A percentile compares a stretch with the other conserved stretches of the same genome.
phyloP scores from a whole-genome alignment of 1,140 invertebrate genomes.

The Linepithema humile region DNA sequence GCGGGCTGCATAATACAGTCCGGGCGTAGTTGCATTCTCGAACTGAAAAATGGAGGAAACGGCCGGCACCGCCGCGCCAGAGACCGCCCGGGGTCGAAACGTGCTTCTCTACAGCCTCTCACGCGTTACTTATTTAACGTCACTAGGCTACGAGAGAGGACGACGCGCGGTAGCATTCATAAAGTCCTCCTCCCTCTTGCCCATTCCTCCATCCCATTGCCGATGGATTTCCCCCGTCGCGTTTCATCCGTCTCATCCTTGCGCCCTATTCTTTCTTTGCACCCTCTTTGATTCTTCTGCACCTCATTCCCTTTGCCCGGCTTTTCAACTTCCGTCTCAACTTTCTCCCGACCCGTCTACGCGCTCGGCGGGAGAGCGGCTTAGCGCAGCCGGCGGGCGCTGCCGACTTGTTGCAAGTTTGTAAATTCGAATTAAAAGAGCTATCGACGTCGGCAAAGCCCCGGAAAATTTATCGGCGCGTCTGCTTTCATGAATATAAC shows the following conservation, averaged over 20 bases:
- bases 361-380: constrained; percentile 12
- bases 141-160: constrained; percentile 44
- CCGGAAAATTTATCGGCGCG: constrained; percentile 41
- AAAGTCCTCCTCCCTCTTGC: neutral
- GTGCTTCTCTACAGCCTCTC: constrained; percentile 40
- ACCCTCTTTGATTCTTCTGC: too few species aligned
- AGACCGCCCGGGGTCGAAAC: constrained; percentile 58
- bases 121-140: constrained; percentile 76
- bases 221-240: constrained; percentile 16
- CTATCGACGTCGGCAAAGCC: constrained; percentile 43
- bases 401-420: constrained; percentile 43
- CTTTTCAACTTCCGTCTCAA: constrained; percentile 32
- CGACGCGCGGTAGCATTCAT: constrained; percentile 34
- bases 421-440: constrained; percentile 52
- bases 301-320: neutral
- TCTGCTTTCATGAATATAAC: constrained; percentile 41
- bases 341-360: neutral
- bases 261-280: neutral
- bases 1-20: constrained; percentile 74
- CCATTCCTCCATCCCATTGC: neutral
- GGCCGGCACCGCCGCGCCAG: constrained; percentile 44
- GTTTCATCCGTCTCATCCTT: neutral
- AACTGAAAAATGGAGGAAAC: constrained; percentile 77
- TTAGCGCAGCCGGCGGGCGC: neutral
- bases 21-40: constrained; percentile 66